Evolutionary conservation across 2,797 vertebrate genomes (phyloP).

Genomic region (Sternotherus odoratus): DNA sequence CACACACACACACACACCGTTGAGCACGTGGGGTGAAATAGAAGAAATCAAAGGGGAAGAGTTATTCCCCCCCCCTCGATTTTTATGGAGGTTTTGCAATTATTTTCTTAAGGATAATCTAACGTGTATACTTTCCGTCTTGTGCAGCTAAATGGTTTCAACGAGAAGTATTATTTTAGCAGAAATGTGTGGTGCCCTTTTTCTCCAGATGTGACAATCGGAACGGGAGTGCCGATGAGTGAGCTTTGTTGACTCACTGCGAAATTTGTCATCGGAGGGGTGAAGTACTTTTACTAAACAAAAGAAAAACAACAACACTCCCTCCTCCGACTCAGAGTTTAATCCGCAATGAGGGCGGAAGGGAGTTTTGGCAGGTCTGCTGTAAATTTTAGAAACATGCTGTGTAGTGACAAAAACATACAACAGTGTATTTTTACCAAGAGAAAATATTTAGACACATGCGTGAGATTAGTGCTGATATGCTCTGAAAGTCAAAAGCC

Average conservation of each 20-base stretch:
- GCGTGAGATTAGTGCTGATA: background rate
- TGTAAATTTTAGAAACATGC: background rate
- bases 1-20: constrained; percentile 2
- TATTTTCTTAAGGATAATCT: constrained; percentile 53
- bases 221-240: background rate
- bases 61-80: background rate
- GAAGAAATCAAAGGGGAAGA: constrained; percentile 43
- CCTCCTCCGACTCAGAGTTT: background rate
- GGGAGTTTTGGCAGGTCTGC: background rate
- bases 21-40: constrained; percentile 27
- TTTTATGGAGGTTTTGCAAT: constrained; percentile 21
- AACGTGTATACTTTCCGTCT: constrained; percentile 70
- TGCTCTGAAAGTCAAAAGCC: background rate
- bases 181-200: constrained; percentile 40
- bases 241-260: background rate
- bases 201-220: constrained; percentile 21
- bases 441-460: background rate
- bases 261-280: background rate
- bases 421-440: background rate
- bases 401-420: background rate
- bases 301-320: background rate
- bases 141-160: constrained; percentile 56
- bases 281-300: background rate
- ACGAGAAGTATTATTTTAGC: constrained; percentile 51
- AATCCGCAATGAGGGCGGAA: background rate